Base-by-base conservation (phyloP, 2,797 vertebrate genomes). In the Catharus ustulatus region DNA sequence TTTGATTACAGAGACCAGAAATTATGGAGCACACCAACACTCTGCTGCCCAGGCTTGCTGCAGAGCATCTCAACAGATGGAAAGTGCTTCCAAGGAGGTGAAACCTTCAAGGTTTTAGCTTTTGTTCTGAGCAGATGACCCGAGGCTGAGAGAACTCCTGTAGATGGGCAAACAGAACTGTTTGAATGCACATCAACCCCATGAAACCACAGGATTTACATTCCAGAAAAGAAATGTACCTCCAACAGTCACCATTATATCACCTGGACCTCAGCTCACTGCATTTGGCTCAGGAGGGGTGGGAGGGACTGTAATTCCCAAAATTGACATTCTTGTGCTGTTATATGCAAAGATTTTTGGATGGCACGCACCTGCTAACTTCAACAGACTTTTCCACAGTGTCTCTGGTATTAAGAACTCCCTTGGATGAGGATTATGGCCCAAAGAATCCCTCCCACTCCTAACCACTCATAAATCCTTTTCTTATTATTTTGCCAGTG, bases 381-480 rank as follows among this genome's bases (percentile, higher is more conserved):
- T 45, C 22, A 82, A 20, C 24, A 40, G 43, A 18, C 36, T 52
- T 36, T 30, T 38, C 45, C 43, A 29, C 46, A 26, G 24, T 0
- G 0, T 51, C 78, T 22, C 54, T 62, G n/a, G 10, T 32, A 63
- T n/a, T 0, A 1, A 68, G 38, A 79, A 23, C 18, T 87, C 26
- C 21, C 21, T 49, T 1, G 0, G 34, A 38, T 1, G 1, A 76
- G 23, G 55, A 79, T 32, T 51, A 19, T 0, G 0, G 27, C 13
- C 36, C 6, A 5, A 5, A 74, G 48, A 89, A 93, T 34, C 46
- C 42, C 43, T 34, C 46, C 42, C 43, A 67, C 73, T 86, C 29
- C 26, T 89, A 78, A 62, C 16, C 42, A 76, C 67, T 57, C 67
- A 81, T 22, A 69, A 81, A 78, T 62, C 69, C 21, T 87, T 57